Evolutionary conservation across 2,888 invertebrate genomes (phyloP), one percentile per base, ranked within the genome.

Genomic region (Erebia epiphron): DNA sequence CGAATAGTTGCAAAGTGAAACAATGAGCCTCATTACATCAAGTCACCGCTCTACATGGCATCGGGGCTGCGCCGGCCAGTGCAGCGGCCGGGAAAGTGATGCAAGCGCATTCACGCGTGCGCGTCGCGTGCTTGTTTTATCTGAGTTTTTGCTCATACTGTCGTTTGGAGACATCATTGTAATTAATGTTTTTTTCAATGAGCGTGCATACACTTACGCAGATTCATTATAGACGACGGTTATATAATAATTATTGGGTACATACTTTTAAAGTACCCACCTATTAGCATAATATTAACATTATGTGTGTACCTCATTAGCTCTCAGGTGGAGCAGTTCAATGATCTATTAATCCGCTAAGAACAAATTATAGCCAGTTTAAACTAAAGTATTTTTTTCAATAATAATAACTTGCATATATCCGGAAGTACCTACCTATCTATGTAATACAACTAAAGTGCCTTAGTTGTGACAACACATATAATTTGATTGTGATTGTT

Each of bases 1-100:
- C 64, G 54, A 46, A 61, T 71, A 64, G 71, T 66, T 71, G 68
- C 73, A 67, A 13, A 18, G 70, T 69, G 68, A 67, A 80, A 78
- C 80, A 82, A 84, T 82, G 83, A 82, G 79, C 79, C 76, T 76
- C 78, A 79, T 86, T 83, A 79, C 83, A 76, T 79, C 80, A 84
- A 71, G 70, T 81, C 75, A 79, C 76, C 86, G 86, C 82, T 86
- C 87, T 78, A 81, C 76, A 81, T 80, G 75, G 78, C 76, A 79
- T 75, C 76, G 76, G 74, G 79, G 76, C 71, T 75, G 74, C 78
- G 75, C 72, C 74, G 75, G 77, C 67, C 79, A 75, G 75, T 74
- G 79, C 79, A 75, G 75, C 75, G 79, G 75, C 75, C 77, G 73
- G 77, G 80, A 83, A 83, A 82, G 82, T 76, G 78, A 84, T 86